Evolutionary conservation across 2,113 vertebrate species (phyloP).

Genomic region (Spilogale gracilis): DNA sequence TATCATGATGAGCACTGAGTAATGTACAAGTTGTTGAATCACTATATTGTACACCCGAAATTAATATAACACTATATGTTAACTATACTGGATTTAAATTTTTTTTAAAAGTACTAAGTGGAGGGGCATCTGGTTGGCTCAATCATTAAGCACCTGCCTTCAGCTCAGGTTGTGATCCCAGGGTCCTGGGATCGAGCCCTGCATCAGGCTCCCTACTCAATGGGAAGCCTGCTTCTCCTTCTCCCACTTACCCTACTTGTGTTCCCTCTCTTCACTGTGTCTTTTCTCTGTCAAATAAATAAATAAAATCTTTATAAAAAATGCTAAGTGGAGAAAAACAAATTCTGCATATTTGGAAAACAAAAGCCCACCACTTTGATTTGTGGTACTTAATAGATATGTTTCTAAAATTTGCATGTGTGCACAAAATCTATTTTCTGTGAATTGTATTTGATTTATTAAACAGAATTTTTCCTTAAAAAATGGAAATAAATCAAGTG

Average conservation of each 20-base stretch:
- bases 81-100: background rate
- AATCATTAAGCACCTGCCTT: no score
- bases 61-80: background rate
- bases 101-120: background rate
- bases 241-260: no score
- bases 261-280: no score
- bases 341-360: background rate
- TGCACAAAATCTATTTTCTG: background rate
- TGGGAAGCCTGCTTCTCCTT: no score
- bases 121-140: no score
- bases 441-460: conserved; percentile 13
- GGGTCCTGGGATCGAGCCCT: no score
- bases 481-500: background rate
- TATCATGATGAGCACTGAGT: background rate
- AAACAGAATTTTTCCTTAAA: background rate
- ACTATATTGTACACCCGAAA: background rate
- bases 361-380: background rate
- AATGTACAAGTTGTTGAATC: background rate
- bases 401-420: background rate
- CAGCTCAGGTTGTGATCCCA: no score
- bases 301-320: background rate
- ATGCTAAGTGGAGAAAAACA: background rate
- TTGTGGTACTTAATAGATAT: background rate
- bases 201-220: no score
- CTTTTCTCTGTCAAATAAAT: no score